Percentiles rank a stretch among this genome's conserved stretches.
Conservation (phyloP, 2,113 vertebrate genomes). For the human (Homo sapiens) region GRCh38 chr18:74614001-74614500, state of each 20-base stretch:
- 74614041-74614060: conserved; percentile 71
- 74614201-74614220: conserved; percentile 25
- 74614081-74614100: conserved; percentile 61
- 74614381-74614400: not conserved
- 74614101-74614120: conserved; percentile 74
- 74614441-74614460: not conserved
- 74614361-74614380: not conserved
- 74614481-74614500: too few relatives aligned
- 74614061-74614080: conserved; percentile 69
- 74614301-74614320: not conserved
- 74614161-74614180: conserved; percentile 53
- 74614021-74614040: conserved; percentile 71
- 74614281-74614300: not conserved
- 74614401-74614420: not conserved
- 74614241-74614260: conserved; percentile 50
- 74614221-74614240: conserved; percentile 40
- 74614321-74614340: not conserved
- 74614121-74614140: conserved; percentile 66
- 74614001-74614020: conserved; percentile 64
- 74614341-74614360: not conserved
- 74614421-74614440: not conserved
- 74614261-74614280: not conserved
- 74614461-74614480: not conserved
- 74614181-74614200: conserved; percentile 71
- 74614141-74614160: conserved; percentile 64